A percentile compares a stretch with the other conserved stretches of the same genome.
Conservation (phyloP, 2,888 invertebrate genomes). For the Hetaerina titia region DNA sequence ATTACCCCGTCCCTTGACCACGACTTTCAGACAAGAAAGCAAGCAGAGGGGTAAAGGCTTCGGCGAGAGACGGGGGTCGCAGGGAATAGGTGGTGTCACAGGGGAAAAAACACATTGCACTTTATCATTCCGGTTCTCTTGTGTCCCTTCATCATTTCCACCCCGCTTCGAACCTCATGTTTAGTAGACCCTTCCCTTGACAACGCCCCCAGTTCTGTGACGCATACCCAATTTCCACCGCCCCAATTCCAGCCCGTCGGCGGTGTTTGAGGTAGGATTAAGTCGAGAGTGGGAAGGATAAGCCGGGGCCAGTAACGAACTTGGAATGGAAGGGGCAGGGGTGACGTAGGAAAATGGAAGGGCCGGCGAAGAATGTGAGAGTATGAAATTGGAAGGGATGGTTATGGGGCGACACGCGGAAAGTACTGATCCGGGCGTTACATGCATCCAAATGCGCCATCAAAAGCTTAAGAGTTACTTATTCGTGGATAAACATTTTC, state of each 20-base stretch:
- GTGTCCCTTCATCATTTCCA: background rate
- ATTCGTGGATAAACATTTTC: background rate
- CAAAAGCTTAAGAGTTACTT: background rate
- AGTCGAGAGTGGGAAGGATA: background rate
- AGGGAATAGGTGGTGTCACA: background rate
- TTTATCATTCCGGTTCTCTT: background rate
- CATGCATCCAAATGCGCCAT: background rate
- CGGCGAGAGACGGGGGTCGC: background rate
- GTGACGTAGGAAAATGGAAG: background rate
- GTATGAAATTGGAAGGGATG: background rate
- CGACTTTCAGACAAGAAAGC: background rate
- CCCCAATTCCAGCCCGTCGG: background rate
- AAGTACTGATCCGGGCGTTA: background rate
- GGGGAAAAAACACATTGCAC: constrained; percentile 2
- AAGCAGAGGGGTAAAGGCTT: background rate
- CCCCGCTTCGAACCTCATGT: background rate
- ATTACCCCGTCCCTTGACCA: background rate
- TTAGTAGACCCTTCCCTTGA: background rate
- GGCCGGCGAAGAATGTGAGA: background rate
- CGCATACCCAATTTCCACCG: constrained; percentile 2
- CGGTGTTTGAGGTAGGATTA: constrained; percentile 12
- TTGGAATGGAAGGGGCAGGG: background rate
- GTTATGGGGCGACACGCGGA: background rate
- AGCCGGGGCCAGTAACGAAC: background rate
- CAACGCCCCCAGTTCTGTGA: background rate